Evolutionary conservation across 2,797 vertebrate species (phyloP), one percentile per base, ranked within the genome.

Genomic region (Coregonus suidteri): DNA sequence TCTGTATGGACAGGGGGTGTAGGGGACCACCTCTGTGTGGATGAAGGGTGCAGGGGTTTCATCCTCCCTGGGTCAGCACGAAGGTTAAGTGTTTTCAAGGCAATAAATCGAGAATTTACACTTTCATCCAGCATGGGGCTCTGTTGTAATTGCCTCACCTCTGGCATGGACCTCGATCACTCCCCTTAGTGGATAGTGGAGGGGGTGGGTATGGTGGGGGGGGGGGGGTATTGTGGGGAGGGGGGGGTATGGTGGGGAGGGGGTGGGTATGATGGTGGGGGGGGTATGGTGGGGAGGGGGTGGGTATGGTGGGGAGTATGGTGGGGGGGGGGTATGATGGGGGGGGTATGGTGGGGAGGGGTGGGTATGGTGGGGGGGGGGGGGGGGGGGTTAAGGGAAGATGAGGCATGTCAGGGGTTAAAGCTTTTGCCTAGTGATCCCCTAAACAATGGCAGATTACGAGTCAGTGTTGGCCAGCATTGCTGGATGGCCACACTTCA

Each of bases 41-140:
- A 18, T 4, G 20, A 15, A 16, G 68, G 62, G 34, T 41, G 52
- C 41, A 35, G 52, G 71, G 71, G 16, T 54, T 76, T 73, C 75
- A 76, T 79, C 75, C 65, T 66, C 54, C 37, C 68, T 30, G 51
- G 77, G 85, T 79, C 81, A 83, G 75, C 74, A 79, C 53, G 70
- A 56, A 51, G 79, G 82, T 80, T 78, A 80, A 84, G 78, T 77
- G 73, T 78, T 86, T 86, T 85, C 75, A 78, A 73, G 73, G 78
- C 79, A 83, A 47, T 85, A 81, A 84, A 85, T 34, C 71, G 75
- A 83, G 80, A 84, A 86, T 84, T 75, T 76, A 81, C 71, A 77
- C 85, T 78, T 77, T 79, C 68, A 77, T 81, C 18, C 56, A 74
- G 69, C 25, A 30, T 54, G 59, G 35, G 74, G 71, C 13, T 31